Conservation (phyloP, 2,797 vertebrate species). For the Morelia viridis region DNA sequence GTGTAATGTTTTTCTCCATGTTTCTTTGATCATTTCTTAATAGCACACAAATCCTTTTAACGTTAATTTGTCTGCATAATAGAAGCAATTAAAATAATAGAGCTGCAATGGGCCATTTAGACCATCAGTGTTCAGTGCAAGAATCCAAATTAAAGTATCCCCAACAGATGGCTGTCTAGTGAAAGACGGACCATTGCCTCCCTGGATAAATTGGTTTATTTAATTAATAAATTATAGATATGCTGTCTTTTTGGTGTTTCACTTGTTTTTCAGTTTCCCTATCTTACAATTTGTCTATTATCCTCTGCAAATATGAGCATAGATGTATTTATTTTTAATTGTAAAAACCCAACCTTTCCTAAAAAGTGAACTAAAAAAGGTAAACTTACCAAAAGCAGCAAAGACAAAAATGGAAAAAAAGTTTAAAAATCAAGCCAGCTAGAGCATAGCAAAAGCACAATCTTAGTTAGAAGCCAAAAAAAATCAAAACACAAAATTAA, state of each 20-base stretch:
- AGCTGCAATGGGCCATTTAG: not conserved
- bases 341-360: not conserved
- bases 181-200: not conserved
- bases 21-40: not conserved
- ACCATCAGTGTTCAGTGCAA: not conserved
- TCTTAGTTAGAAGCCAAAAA: not conserved
- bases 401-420: not conserved
- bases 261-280: not conserved
- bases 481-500: not conserved
- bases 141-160: not conserved
- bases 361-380: not conserved
- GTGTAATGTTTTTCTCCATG: not conserved
- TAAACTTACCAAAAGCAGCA: not conserved
- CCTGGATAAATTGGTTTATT: not conserved
- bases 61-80: not conserved
- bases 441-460: not conserved
- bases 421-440: not conserved
- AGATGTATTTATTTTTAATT: not conserved
- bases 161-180: not conserved
- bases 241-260: not conserved
- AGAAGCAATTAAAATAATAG: not conserved
- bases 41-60: not conserved
- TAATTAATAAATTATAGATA: not conserved
- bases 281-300: not conserved
- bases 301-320: not conserved